Evolutionary conservation across 2,797 vertebrate genomes (phyloP).

Genomic region (Phrynocephalus forsythii): DNA sequence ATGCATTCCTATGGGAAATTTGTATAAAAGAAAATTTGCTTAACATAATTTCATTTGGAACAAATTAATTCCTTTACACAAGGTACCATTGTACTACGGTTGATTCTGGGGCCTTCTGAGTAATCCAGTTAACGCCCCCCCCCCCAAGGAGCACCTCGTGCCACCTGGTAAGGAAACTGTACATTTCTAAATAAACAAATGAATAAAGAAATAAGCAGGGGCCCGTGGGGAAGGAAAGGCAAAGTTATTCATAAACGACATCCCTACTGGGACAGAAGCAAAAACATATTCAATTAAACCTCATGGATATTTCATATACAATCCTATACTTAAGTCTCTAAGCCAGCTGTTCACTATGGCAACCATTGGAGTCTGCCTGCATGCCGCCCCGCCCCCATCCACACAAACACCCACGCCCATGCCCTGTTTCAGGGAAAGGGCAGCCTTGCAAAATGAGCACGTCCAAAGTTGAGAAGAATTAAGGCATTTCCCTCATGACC

Average conservation of each 20-base stretch:
- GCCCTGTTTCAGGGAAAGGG: conserved; percentile 22
- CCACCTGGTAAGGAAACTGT: neutral
- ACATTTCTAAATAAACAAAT: neutral
- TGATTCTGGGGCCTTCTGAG: neutral
- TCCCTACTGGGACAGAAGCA: neutral
- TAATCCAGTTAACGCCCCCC: neutral
- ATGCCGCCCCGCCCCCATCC: neutral
- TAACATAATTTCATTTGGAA: no score
- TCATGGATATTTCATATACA: conserved; percentile 28
- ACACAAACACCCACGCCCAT: neutral
- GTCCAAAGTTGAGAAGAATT: neutral
- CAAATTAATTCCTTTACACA: no score
- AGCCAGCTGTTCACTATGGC: conserved; percentile 41
- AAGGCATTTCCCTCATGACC: neutral
- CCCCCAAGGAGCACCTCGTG: neutral
- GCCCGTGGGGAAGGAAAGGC: neutral
- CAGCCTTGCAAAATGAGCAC: neutral
- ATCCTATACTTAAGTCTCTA: conserved; percentile 45
- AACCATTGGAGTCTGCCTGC: conserved; percentile 32
- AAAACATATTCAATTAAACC: conserved; percentile 22
- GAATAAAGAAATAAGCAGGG: neutral
- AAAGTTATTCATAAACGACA: neutral
- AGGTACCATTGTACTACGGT: neutral
- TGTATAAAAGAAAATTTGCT: no score
- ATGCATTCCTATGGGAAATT: no score